Evolutionary conservation across 2,113 vertebrate genomes (phyloP).

Genomic region (Columba janthina): DNA sequence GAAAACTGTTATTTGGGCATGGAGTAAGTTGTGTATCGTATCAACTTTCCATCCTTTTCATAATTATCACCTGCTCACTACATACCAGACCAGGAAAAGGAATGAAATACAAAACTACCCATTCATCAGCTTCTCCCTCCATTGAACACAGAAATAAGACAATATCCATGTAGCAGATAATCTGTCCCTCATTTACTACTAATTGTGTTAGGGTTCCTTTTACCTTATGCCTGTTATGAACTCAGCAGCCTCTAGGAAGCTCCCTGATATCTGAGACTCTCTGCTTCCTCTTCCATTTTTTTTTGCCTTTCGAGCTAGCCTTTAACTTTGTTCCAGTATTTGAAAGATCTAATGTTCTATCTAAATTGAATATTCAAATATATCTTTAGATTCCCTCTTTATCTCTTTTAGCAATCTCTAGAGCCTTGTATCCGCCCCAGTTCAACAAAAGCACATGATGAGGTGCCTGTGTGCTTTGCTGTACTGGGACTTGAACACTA

Average conservation of each 20-base stretch:
- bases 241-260: background rate
- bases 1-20: background rate
- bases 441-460: background rate
- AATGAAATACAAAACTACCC: background rate
- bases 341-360: background rate
- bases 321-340: slow-evolving; percentile 25
- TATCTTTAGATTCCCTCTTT: background rate
- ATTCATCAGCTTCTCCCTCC: background rate
- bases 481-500: background rate
- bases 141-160: background rate
- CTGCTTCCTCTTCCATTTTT: background rate
- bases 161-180: background rate
- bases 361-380: slow-evolving; percentile 14
- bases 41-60: background rate
- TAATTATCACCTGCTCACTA: background rate
- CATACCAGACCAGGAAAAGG: background rate
- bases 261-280: background rate
- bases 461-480: background rate
- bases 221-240: background rate
- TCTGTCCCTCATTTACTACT: background rate
- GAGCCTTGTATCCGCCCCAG: background rate
- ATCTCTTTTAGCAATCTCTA: background rate
- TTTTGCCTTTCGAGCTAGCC: background rate
- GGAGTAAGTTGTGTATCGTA: background rate
- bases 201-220: background rate